Base-by-base conservation (phyloP, 1,140 invertebrate species). In the Nylanderia fulva region DNA sequence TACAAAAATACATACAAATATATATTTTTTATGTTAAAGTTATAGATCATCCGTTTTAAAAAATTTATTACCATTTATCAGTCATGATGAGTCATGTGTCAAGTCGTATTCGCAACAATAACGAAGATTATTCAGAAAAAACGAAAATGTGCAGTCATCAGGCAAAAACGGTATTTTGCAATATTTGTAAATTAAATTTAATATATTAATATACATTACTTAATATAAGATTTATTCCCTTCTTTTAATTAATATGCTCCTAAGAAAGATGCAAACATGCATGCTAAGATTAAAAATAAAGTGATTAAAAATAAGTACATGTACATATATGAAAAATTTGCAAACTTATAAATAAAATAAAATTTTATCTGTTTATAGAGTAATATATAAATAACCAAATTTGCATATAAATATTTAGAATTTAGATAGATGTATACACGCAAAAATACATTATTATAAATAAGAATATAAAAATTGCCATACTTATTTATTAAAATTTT, bases 71-170 rank as follows among this genome's bases (percentile, higher is more conserved):
- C 13, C n/a, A 18, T 1, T 29, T 21, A 2, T 39, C 7, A 52
- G 0, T n/a, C 4, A 42, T 1, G 4, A 52, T 60, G 29, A 2
- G 42, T 56, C 6, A 13, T 24, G n/a, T 18, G 69, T 13, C 18
- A 58, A 58, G 18, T 61, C 27, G 48, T 7, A 8, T 45, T 64
- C 13, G 27, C 48, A 66, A 24, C 36, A 45, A 18, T 58, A 48
- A 66, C 18, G n/a, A 85, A 66, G 48, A 6, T 58, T 58, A 80
- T 52, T 21, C 42, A 0, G 54, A 33, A 54, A 77, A 64, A 48
- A 82, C 76, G n/a, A 33, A 79, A 52, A 9, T 24, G 11, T 24
- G 9, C 9, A 15, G 39, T 33, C 21, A 13, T 0, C 29, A 0
- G 13, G 18, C 39, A 18, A 72, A 82, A 72, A 60, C 36, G 56